phyloP scores from a whole-genome alignment of 1,140 invertebrate genomes.

The Zophobas atratus region DNA sequence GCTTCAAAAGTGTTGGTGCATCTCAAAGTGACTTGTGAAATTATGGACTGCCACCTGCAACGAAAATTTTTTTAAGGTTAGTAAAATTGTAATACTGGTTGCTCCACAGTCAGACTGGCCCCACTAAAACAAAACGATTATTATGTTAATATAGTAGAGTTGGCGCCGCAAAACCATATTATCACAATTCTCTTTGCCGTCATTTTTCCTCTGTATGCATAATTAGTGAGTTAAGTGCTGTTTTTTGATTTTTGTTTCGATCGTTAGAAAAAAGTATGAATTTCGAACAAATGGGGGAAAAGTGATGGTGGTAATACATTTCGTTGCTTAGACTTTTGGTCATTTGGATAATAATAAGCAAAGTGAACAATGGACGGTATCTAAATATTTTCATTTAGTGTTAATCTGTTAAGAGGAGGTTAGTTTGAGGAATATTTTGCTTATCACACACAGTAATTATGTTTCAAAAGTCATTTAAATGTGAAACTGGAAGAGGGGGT shows the following conservation, averaged over 20 bases:
- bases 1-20: neutral
- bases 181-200: slow-evolving; percentile 14
- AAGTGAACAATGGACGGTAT: no score
- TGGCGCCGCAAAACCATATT: neutral
- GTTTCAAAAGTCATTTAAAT: no score
- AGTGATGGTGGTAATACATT: neutral
- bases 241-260: slow-evolving; percentile 2
- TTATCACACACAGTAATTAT: no score
- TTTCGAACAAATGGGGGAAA: neutral
- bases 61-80: no score
- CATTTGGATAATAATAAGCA: no score
- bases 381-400: no score
- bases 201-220: slow-evolving; percentile 5
- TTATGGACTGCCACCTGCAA: no score
- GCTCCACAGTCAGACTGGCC: neutral
- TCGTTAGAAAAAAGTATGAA: neutral
- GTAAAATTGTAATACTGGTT: no score
- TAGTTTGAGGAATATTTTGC: no score
- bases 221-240: slow-evolving; percentile 4
- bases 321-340: neutral
- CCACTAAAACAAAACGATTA: slow-evolving; percentile 8
- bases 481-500: no score
- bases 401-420: no score
- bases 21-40: no score
- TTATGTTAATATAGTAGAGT: neutral